Evolutionary conservation across 2,888 invertebrate species (phyloP).

Genomic region (Sinopyrophorus schimmeli): DNA sequence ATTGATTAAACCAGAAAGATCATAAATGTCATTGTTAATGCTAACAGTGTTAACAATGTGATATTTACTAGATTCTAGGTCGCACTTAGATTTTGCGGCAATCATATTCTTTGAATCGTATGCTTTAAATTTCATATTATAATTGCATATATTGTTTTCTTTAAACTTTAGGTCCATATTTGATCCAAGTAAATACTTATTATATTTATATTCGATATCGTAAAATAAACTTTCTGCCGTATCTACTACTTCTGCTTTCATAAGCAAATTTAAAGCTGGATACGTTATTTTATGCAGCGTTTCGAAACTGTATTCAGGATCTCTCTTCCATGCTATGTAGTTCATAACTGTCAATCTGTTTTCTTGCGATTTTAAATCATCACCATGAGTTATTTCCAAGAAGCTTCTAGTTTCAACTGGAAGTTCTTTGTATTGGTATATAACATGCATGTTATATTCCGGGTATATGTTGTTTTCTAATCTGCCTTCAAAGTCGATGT

Average conservation of each 20-base stretch:
- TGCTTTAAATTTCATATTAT: too few species aligned
- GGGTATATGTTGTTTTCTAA: slow-evolving; percentile 65
- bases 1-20: too few species aligned
- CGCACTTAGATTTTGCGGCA: too few species aligned
- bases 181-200: slow-evolving; percentile 61
- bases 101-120: too few species aligned
- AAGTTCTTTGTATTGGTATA: slow-evolving; percentile 54
- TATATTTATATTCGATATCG: slow-evolving; percentile 62
- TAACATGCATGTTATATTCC: slow-evolving; percentile 62
- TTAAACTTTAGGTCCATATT: slow-evolving; percentile 56
- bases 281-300: slow-evolving; percentile 62
- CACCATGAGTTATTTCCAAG: slow-evolving; percentile 62
- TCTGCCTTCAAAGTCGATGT: too few species aligned
- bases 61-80: too few species aligned
- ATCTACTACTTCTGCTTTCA: slow-evolving; percentile 61
- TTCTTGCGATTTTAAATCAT: slow-evolving; percentile 62
- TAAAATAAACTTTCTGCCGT: slow-evolving; percentile 61
- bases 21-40: too few species aligned
- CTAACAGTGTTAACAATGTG: too few species aligned
- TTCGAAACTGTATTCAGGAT: slow-evolving; percentile 56
- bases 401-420: slow-evolving; percentile 34
- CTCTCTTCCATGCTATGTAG: slow-evolving; percentile 41
- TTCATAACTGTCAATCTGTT: slow-evolving; percentile 59
- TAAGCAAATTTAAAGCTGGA: slow-evolving; percentile 57
- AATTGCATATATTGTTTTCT: too few species aligned